Evolutionary conservation across 2,888 invertebrate genomes (phyloP).

Genomic region (Incurvaria masculella): DNA sequence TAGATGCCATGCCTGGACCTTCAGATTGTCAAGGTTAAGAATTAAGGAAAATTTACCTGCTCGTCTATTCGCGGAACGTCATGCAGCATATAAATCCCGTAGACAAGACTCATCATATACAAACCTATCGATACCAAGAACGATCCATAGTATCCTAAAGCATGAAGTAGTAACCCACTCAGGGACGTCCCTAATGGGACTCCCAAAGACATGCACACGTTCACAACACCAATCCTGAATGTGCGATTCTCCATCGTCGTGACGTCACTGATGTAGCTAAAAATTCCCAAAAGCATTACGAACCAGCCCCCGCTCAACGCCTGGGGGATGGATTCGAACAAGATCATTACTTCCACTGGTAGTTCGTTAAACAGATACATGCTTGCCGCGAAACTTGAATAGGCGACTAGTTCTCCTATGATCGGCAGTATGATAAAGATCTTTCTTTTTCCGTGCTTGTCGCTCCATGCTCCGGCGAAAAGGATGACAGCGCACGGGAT

Average conservation of each 20-base stretch:
- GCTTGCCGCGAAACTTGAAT: slow-evolving; percentile 25
- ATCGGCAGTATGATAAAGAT: slow-evolving; percentile 34
- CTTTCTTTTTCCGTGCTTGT: slow-evolving; percentile 30
- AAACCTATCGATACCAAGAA: neutral
- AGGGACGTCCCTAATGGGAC: neutral
- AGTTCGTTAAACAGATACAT: slow-evolving; percentile 29
- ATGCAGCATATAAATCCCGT: neutral
- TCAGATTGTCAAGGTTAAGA: too few relatives aligned
- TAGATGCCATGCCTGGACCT: too few relatives aligned
- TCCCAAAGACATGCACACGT: neutral
- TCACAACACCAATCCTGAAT: neutral
- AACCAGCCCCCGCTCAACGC: slow-evolving; percentile 28
- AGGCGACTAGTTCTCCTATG: slow-evolving; percentile 26
- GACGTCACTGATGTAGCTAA: slow-evolving; percentile 38
- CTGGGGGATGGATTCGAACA: slow-evolving; percentile 25
- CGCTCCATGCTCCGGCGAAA: slow-evolving; percentile 40
- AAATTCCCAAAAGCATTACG: slow-evolving; percentile 30
- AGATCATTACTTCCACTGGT: slow-evolving; percentile 25
- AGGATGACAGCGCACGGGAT: slow-evolving; percentile 31
- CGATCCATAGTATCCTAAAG: neutral
- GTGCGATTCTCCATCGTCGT: neutral
- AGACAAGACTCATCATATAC: neutral
- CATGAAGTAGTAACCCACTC: neutral
- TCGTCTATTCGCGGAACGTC: neutral
- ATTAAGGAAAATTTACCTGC: neutral